phyloP scores from a whole-genome alignment of 1,140 invertebrate genomes.

The Mycetomoellerius zeteki region DNA sequence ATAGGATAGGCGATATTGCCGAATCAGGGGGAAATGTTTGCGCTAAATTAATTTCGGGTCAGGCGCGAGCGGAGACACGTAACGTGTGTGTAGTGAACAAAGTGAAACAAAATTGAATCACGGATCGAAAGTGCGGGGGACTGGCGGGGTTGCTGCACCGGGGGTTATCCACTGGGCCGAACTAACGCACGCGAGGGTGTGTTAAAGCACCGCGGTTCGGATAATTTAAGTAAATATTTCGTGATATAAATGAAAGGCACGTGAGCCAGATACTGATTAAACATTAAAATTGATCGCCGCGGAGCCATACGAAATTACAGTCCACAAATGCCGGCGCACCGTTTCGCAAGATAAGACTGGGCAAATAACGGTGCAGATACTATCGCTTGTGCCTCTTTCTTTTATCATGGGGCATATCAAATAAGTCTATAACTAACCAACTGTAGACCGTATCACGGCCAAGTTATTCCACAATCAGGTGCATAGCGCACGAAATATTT shows the following conservation, averaged over 20 bases:
- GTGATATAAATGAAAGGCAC: slow-evolving; percentile 67
- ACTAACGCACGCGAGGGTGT: slow-evolving; percentile 54
- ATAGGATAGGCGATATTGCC: slow-evolving; percentile 50
- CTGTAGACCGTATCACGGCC: slow-evolving; percentile 55
- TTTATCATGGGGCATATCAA: slow-evolving; percentile 77
- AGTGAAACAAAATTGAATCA: slow-evolving; percentile 67
- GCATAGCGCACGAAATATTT: slow-evolving; percentile 69
- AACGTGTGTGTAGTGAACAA: slow-evolving; percentile 62
- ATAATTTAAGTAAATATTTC: slow-evolving; percentile 77
- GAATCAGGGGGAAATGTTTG: slow-evolving; percentile 51
- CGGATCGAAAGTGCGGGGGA: slow-evolving; percentile 64
- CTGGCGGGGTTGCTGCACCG: not conserved
- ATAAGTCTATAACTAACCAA: slow-evolving; percentile 75
- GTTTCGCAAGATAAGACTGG: slow-evolving; percentile 71
- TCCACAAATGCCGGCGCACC: slow-evolving; percentile 50
- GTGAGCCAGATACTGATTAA: slow-evolving; percentile 73
- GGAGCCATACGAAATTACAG: slow-evolving; percentile 72
- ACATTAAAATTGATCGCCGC: slow-evolving; percentile 75
- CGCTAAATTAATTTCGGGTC: slow-evolving; percentile 65
- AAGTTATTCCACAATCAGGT: slow-evolving; percentile 23
- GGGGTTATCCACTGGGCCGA: not conserved
- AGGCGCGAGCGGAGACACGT: slow-evolving; percentile 60
- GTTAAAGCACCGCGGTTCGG: slow-evolving; percentile 63
- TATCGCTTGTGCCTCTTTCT: slow-evolving; percentile 73
- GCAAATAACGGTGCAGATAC: slow-evolving; percentile 77